Conservation (phyloP, 2,113 vertebrate species). For the Pachypanchax playfairii region DNA sequence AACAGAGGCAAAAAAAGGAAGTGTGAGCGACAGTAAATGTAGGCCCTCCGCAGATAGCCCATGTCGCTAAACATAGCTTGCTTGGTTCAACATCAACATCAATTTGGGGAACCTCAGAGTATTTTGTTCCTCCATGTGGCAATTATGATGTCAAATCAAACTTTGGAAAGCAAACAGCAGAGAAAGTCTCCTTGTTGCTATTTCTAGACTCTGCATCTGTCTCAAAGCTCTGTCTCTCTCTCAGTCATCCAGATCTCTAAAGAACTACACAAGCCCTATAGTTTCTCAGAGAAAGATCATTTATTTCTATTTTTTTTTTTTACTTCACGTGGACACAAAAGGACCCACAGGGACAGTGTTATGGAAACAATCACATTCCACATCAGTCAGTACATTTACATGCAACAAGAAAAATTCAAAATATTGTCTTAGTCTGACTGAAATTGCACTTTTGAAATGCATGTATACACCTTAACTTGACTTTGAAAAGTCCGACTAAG, state of each 20-base stretch:
- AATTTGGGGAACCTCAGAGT: conserved; percentile 76
- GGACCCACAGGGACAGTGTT: conserved; percentile 47
- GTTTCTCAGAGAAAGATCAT: conserved; percentile 27
- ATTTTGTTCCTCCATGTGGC: conserved; percentile 81
- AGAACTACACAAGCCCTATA: conserved; percentile 56
- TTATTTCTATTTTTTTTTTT: too few species aligned
- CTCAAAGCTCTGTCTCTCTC: conserved; percentile 51
- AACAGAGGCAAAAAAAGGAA: conserved; percentile 43
- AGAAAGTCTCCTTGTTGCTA: conserved; percentile 71
- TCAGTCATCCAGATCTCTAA: conserved; percentile 46
- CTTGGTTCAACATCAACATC: conserved; percentile 74
- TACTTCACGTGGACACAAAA: conserved; percentile 43
- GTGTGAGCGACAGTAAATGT: conserved; percentile 68
- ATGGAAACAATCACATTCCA: conserved; percentile 75
- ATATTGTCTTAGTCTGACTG: too few species aligned
- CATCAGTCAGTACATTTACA: too few species aligned
- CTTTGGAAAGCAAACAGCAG: conserved; percentile 75
- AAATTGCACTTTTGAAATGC: too few species aligned
- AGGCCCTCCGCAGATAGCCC: conserved; percentile 72
- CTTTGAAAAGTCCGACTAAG: too few species aligned
- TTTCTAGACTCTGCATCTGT: conserved; percentile 70
- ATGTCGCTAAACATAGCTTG: conserved; percentile 77
- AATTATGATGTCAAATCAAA: conserved; percentile 83
- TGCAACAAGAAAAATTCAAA: too few species aligned
- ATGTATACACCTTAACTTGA: too few species aligned